These are phyloP conservation scores for Anomalospiza imberbis DNA, from an alignment of 2,797 vertebrate species.

Conservation along the genomic window DNA sequence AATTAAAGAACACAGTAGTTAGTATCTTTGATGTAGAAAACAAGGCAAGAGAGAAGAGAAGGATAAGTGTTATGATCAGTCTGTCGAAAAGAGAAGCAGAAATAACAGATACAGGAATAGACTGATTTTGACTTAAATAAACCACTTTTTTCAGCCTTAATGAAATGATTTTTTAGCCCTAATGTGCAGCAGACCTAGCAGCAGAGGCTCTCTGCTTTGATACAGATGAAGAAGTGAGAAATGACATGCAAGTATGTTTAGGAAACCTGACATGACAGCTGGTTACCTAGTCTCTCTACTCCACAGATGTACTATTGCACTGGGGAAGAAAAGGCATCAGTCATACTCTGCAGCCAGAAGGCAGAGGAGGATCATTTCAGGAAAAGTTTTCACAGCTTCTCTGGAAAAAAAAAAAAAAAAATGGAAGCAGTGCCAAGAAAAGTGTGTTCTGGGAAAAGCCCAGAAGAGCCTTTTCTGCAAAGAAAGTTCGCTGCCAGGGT, in stretches of 20 bases:
- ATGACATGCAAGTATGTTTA: slow-evolving; percentile 57
- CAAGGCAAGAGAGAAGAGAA: slow-evolving; percentile 22
- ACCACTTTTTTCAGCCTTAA: slow-evolving; percentile 36
- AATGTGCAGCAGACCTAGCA: slow-evolving; percentile 26
- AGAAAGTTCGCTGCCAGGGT: neutral
- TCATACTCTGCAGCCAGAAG: slow-evolving; percentile 63
- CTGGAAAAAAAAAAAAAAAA: neutral
- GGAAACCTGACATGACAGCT: slow-evolving; percentile 63
- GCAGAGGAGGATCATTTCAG: slow-evolving; percentile 43
- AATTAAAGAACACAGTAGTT: slow-evolving; percentile 67
- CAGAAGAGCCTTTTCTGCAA: neutral
- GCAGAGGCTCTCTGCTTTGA: slow-evolving; percentile 48
- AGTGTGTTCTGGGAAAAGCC: neutral
- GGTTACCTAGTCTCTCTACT: slow-evolving; percentile 58
- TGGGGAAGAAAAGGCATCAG: slow-evolving; percentile 59
- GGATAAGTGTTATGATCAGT: slow-evolving; percentile 3
- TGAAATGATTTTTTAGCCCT: slow-evolving; percentile 40
- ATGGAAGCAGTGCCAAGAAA: slow-evolving; percentile 27
- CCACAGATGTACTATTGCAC: slow-evolving; percentile 61
- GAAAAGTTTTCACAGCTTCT: slow-evolving; percentile 44
- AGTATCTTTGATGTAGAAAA: slow-evolving; percentile 54
- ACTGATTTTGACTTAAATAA: slow-evolving; percentile 46
- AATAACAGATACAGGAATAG: slow-evolving; percentile 37
- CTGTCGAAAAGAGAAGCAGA: neutral
- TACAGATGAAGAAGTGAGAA: slow-evolving; percentile 62